phyloP scores from a whole-genome alignment of 2,797 vertebrate species.

The Aplochiton taeniatus region DNA sequence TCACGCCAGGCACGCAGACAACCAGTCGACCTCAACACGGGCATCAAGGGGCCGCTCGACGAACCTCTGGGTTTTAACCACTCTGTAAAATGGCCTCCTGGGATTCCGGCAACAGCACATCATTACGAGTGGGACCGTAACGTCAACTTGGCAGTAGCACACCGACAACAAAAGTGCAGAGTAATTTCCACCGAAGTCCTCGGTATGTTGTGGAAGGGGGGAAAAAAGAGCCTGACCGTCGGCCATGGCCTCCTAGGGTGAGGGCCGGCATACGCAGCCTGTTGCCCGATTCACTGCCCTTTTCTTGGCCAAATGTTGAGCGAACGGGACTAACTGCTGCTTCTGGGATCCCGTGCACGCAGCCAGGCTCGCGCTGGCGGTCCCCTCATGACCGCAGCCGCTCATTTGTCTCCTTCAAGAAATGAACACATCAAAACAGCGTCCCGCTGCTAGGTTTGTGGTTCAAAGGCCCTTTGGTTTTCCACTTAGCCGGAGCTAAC shows the following conservation, averaged over 20 bases:
- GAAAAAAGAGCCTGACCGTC: background rate
- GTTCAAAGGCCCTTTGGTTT: slow-evolving; percentile 43
- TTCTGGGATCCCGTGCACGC: slow-evolving; percentile 45
- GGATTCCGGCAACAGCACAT: no score
- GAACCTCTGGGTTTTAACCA: no score
- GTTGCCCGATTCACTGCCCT: slow-evolving; percentile 12
- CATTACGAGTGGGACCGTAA: no score
- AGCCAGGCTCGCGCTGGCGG: background rate
- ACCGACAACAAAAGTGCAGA: no score
- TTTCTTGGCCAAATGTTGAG: slow-evolving; percentile 41
- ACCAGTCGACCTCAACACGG: no score
- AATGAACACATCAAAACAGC: slow-evolving; percentile 53
- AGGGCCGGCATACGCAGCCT: slow-evolving; percentile 1
- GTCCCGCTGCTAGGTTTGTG: slow-evolving; percentile 43
- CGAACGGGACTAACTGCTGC: slow-evolving; percentile 43
- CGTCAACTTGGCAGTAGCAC: no score
- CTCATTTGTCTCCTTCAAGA: slow-evolving; percentile 51
- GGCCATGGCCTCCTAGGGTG: slow-evolving; percentile 8
- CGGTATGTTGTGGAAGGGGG: no score
- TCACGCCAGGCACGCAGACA: background rate
- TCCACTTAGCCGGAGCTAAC: slow-evolving; percentile 29
- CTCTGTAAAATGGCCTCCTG: no score
- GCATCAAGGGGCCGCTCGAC: no score
- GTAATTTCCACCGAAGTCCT: no score
- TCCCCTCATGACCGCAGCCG: slow-evolving; percentile 21